Conservation (phyloP, 2,797 vertebrate genomes). For the Pelodytes ibericus region DNA sequence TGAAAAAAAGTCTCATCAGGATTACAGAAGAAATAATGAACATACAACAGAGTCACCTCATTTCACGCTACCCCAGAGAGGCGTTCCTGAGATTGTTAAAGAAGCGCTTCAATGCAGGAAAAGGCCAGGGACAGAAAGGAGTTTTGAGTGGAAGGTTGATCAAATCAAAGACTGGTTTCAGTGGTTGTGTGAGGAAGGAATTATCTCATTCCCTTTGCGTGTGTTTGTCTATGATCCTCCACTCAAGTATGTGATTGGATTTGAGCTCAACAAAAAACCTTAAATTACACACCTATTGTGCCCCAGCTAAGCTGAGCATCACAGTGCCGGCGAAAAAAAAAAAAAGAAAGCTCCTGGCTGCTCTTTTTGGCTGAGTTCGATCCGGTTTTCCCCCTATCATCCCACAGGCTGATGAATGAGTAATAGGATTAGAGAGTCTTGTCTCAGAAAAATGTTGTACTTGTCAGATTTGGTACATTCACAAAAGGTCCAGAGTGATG, state of each 20-base stretch:
- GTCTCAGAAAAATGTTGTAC: conserved; percentile 80
- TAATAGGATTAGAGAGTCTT: conserved; percentile 92
- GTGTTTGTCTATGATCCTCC: conserved; percentile 93
- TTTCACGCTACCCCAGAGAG: conserved; percentile 44
- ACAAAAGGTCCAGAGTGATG: conserved; percentile 71
- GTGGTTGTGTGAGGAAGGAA: conserved; percentile 85
- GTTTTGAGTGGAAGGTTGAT: conserved; percentile 67
- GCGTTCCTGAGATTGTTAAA: conserved; percentile 40
- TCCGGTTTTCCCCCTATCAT: conserved; percentile 78
- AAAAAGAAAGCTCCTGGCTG: conserved; percentile 76
- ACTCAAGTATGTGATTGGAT: conserved; percentile 99
- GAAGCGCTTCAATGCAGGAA: conserved; percentile 57
- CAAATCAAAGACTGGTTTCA: conserved; percentile 74
- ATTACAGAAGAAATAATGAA: conserved; percentile 40
- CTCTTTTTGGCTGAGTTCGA: conserved; percentile 82
- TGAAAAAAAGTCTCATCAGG: conserved; percentile 21
- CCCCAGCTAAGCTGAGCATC: conserved; percentile 88
- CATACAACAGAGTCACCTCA: conserved; percentile 40
- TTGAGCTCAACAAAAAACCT: conserved; percentile 97
- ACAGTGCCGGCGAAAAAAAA: conserved; percentile 81
- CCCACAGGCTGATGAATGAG: conserved; percentile 84
- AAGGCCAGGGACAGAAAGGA: conserved; percentile 31
- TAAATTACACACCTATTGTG: conserved; percentile 99
- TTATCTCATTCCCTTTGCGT: conserved; percentile 83
- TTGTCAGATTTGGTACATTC: conserved; percentile 75